phyloP scores from a whole-genome alignment of 2,797 vertebrate species.

The Cyclopterus lumpus region DNA sequence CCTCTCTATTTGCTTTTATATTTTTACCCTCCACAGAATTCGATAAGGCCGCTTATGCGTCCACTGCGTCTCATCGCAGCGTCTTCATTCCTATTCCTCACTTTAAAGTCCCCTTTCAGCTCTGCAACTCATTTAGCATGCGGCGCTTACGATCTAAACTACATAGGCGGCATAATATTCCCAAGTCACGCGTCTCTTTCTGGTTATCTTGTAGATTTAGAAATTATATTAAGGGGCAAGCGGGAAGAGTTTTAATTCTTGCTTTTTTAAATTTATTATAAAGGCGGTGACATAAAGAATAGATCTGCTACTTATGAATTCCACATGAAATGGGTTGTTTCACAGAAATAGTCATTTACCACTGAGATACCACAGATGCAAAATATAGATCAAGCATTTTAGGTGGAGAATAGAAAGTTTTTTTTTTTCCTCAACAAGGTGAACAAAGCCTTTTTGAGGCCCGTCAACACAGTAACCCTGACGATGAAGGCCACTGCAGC shows the following conservation, averaged over 20 bases:
- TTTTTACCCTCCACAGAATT: conserved; percentile 65
- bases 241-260: background rate
- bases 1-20: conserved; percentile 46
- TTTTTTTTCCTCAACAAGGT: conserved; percentile 14
- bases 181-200: conserved; percentile 26
- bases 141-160: conserved; percentile 38
- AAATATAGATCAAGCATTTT: conserved; percentile 32
- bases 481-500: conserved; percentile 50
- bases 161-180: conserved; percentile 40
- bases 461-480: conserved; percentile 9
- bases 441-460: conserved; percentile 34
- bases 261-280: background rate
- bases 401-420: conserved; percentile 6
- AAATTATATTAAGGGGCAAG: conserved; percentile 24
- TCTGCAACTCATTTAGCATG: conserved; percentile 44
- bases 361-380: background rate
- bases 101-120: conserved; percentile 56
- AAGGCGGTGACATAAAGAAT: background rate
- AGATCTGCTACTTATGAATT: background rate
- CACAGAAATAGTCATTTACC: conserved; percentile 25
- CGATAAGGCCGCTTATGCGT: conserved; percentile 53
- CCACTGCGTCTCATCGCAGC: conserved; percentile 37
- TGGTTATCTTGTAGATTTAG: conserved; percentile 24
- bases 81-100: conserved; percentile 30
- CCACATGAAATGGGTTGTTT: background rate